Evolutionary conservation across 2,888 invertebrate genomes (phyloP).

Genomic region (Phorcus lineatus): DNA sequence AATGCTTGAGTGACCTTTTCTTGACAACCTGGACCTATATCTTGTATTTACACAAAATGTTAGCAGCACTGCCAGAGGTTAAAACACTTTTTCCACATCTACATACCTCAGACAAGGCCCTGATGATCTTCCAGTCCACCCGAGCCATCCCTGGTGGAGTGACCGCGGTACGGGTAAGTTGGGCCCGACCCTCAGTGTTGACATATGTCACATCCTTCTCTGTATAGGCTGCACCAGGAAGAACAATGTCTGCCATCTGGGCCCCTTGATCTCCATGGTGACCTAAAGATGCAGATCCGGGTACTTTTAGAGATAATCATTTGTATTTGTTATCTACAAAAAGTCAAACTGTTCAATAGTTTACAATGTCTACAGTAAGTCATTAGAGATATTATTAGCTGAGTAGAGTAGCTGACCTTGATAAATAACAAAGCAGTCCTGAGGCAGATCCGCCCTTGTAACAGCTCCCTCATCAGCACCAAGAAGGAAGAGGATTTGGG

Average conservation of each 20-base stretch:
- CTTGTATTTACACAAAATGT: no score
- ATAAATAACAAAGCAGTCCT: conserved; percentile 91
- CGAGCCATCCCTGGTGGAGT: conserved; percentile 94
- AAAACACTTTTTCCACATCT: no score
- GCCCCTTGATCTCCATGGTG: conserved; percentile 98
- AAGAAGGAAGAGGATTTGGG: conserved; percentile 89
- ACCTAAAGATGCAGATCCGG: conserved; percentile 79
- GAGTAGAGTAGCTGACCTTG: conserved; percentile 75
- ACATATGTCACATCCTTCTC: conserved; percentile 98
- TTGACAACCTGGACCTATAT: no score
- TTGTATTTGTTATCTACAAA: neutral
- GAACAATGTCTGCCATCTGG: conserved; percentile 90
- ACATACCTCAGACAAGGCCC: conserved; percentile 93
- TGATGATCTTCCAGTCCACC: conserved; percentile 98
- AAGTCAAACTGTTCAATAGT: neutral
- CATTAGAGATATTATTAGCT: no score
- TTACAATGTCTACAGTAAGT: neutral
- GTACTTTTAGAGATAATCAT: no score
- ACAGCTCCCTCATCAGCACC: conserved; percentile 94
- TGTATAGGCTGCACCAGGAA: conserved; percentile 97
- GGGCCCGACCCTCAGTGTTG: conserved; percentile 97
- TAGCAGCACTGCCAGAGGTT: no score
- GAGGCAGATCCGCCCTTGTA: conserved; percentile 85
- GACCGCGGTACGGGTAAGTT: conserved; percentile 90
- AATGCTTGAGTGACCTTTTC: no score